Evolutionary conservation across 2,888 invertebrate genomes (phyloP).

Genomic region (Osedax frankpressi): DNA sequence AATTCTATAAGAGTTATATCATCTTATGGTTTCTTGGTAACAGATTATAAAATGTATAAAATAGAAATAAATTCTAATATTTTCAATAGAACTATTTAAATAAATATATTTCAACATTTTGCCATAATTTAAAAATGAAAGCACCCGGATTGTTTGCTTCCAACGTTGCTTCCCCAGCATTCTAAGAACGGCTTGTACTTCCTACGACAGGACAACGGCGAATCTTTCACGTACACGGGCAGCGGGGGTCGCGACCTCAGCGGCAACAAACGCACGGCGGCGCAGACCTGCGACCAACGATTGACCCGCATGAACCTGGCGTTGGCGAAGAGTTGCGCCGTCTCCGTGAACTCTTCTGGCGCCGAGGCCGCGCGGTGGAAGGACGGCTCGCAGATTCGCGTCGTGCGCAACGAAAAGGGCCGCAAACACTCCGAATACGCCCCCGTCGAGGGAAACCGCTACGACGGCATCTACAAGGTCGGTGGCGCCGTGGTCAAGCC

Average conservation of each 20-base stretch:
- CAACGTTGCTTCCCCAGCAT: too few species aligned
- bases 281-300: conserved; percentile 65
- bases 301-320: conserved; percentile 67
- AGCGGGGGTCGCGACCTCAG: conserved; percentile 70
- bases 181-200: too few species aligned
- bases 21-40: too few species aligned
- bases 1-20: too few species aligned
- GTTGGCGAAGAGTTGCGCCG: conserved; percentile 64
- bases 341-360: conserved; percentile 55
- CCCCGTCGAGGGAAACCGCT: conserved; percentile 60
- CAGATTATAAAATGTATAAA: too few species aligned
- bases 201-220: conserved; percentile 65
- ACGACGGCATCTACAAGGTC: conserved; percentile 71
- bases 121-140: too few species aligned
- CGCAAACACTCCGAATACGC: conserved; percentile 65
- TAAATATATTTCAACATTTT: too few species aligned
- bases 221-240: conserved; percentile 69
- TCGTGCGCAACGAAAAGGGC: conserved; percentile 63
- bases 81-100: too few species aligned
- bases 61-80: too few species aligned
- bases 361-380: conserved; percentile 62
- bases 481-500: too few species aligned
- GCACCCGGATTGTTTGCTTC: too few species aligned
- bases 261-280: conserved; percentile 67
- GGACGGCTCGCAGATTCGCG: conserved; percentile 63